Base-by-base conservation (phyloP, 2,113 vertebrate species). In the Larimichthys polyactis region DNA sequence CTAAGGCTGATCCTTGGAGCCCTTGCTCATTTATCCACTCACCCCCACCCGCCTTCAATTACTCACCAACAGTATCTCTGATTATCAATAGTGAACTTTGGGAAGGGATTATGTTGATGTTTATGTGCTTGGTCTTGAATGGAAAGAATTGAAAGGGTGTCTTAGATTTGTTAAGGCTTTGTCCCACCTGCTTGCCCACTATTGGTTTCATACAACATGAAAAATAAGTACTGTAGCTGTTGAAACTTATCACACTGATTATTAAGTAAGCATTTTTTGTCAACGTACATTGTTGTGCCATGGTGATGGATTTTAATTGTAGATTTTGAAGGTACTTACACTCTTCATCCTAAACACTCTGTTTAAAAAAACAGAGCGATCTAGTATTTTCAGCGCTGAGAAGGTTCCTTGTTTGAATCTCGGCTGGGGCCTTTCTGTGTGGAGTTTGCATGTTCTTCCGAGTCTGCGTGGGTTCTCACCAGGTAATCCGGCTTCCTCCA, bases 1-100 rank as follows among this genome's bases (percentile, higher is more conserved):
- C 63, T 10, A 55, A 79, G 11, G 68, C 79, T 40, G 64, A 63
- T 69, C 36, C 36, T 40, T 8, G 36, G 36, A 40, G 65, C 70
- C 51, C 29, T 2, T 69, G 24, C 40, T 79, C 60, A 48, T 77
- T 88, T 75, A 74, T 71, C 62, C 79, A 19, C 57, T 52, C 68
- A 44, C 64, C 71, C 75, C 32, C 24, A 36, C 72, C 48, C 57
- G 60, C 54, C 49, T 57, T 84, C 78, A 11, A 64, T 71, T 66
- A 81, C 76, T 36, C 48, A 60, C 15, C 51, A 22, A 4, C 73
- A 62, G 51, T 48, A 55, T 81, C 70, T 7, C 36, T 20, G 66
- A 44, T 57, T 29, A 72, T 77, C 66, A 51, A 62, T 51, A 40
- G 14, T 24, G n/a, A 72, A 59, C 49, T 76, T 44, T 27, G 57